Evolutionary conservation across 1,140 invertebrate genomes (phyloP), one percentile per base, ranked within the genome.

Genomic region (Mamestra configurata): DNA sequence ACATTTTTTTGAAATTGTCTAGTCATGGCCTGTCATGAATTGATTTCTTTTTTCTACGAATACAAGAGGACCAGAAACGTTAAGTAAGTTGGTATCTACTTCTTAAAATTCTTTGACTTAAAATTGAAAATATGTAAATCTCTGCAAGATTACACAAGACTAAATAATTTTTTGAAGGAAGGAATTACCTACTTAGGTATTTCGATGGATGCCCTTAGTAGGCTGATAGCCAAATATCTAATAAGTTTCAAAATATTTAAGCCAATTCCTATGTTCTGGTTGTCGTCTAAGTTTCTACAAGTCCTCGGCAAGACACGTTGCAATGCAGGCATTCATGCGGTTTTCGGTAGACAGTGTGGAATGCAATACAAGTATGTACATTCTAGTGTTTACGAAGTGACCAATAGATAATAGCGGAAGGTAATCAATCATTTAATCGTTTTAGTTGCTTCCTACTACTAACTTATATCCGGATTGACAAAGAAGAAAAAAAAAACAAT

Each of bases 281-380:
- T 51, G n/a, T 7, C 35, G n/a, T 37, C 6, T n/a, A 49, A n/a
- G 13, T 15, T n/a, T 4, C 13, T 46, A 15, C 13, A 15, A 13
- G 13, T 46, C 11, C 43, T 55, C 20, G 6, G 11, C 37, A 37
- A 37, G 1, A 18, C 59, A 18, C 59, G 59, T 18, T 35, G 35
- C 27, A 61, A 8, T 61, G 15, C 27, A 64, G n/a, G 35, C 31
- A 64, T 64, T 64, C 5, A 64, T 64, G 31, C 27, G 27, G 31
- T 37, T 37, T 35, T 55, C 22, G 20, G 20, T 24, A 15, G 11
- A 11, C 15, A 15, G 3, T n/a, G 4, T 49, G 43, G 2, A 49
- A 40, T 40, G 37, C 37, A 40, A 2, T n/a, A n/a, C n/a, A n/a
- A n/a, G n/a, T 49, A 49, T 15, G 13, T n/a, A 49, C 4, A 31